A percentile compares a stretch with the other conserved stretches of the same genome.
These are phyloP conservation scores for Nanorana parkeri DNA, from an alignment of 2,113 vertebrate species.

Conservation along the genomic window DNA sequence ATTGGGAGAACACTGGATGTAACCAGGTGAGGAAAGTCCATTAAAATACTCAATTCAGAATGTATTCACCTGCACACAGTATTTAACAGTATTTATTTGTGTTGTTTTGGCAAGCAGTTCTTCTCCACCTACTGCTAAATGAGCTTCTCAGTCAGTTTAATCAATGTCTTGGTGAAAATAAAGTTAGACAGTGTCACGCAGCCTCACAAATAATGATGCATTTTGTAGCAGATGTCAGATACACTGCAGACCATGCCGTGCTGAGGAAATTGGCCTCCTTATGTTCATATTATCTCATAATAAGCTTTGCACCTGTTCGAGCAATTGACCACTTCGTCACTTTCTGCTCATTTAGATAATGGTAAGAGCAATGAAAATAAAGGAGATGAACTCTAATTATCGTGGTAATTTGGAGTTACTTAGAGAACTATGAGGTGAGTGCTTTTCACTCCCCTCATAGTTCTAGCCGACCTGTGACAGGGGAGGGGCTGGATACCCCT, in stretches of 20 bases:
- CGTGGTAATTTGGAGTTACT: slow-evolving; percentile 22
- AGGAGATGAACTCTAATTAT: slow-evolving; percentile 20
- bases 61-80: neutral
- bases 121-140: slow-evolving; percentile 30
- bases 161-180: slow-evolving; percentile 51
- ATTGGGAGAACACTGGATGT: too few species aligned
- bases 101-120: neutral
- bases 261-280: slow-evolving; percentile 48
- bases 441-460: too few species aligned
- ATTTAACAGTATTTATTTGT: neutral
- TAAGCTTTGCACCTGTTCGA: slow-evolving; percentile 50
- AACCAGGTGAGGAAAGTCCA: too few species aligned
- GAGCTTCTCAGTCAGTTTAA: slow-evolving; percentile 32
- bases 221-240: slow-evolving; percentile 43
- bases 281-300: slow-evolving; percentile 51
- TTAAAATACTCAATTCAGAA: neutral
- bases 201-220: slow-evolving; percentile 51
- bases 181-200: slow-evolving; percentile 45
- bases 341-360: slow-evolving; percentile 48
- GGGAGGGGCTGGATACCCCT: too few species aligned
- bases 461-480: too few species aligned
- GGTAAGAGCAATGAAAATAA: slow-evolving; percentile 13
- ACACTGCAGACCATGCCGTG: slow-evolving; percentile 17
- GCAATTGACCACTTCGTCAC: slow-evolving; percentile 42
- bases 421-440: too few species aligned